Percentiles rank a stretch among this genome's conserved stretches.
Conservation (phyloP, 2,113 vertebrate species). For the Muntiacus muntjak region DNA sequence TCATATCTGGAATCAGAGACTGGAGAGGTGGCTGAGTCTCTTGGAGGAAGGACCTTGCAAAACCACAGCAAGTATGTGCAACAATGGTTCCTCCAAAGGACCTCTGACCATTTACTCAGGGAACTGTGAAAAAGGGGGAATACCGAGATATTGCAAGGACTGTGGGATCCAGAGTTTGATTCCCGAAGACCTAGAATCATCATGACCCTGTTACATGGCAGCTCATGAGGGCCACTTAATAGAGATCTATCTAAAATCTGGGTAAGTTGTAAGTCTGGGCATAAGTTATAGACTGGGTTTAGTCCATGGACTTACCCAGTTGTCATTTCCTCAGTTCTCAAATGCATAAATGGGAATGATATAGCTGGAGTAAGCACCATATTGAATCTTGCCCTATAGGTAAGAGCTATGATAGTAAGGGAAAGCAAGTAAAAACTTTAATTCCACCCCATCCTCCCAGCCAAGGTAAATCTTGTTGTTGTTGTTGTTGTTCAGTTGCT, state of each 20-base stretch:
- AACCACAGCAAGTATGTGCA: neutral
- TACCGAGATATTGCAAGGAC: neutral
- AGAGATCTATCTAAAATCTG: neutral
- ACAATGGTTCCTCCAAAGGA: neutral
- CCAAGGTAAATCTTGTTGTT: neutral
- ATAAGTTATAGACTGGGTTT: neutral
- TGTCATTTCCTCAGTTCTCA: neutral
- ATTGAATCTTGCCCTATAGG: neutral
- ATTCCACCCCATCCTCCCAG: neutral
- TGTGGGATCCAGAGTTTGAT: neutral
- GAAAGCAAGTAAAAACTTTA: neutral
- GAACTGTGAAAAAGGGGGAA: neutral
- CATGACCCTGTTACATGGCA: neutral
- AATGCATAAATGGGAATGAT: neutral
- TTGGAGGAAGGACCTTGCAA: neutral
- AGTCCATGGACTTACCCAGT: neutral
- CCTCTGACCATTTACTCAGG: neutral
- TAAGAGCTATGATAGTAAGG: neutral
- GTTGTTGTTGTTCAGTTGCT: neutral
- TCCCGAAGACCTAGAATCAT: neutral
- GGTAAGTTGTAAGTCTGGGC: neutral
- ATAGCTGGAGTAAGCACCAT: neutral
- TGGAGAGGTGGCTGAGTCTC: neutral
- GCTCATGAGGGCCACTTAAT: neutral
- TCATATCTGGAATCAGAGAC: neutral